Conservation (phyloP, 1,140 invertebrate species). For the Thaumatotibia leucotreta region DNA sequence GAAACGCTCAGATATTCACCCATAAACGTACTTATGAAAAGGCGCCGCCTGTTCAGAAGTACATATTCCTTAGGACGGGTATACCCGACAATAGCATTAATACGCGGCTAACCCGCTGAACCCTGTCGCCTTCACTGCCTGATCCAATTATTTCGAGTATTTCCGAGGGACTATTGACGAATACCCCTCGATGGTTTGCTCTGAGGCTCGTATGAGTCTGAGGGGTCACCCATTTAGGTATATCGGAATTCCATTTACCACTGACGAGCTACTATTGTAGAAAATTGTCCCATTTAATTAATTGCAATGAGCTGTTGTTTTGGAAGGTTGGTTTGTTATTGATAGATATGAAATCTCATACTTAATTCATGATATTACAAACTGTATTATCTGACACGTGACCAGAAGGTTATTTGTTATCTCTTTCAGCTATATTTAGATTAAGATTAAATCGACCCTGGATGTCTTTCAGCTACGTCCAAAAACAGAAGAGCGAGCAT, state of each 20-base stretch:
- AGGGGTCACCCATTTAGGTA: constrained; percentile 4
- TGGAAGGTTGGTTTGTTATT: not conserved
- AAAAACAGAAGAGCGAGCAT: too few relatives aligned
- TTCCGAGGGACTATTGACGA: constrained; percentile 13
- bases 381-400: too few relatives aligned
- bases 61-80: not conserved
- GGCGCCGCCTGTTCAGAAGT: not conserved
- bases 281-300: not conserved
- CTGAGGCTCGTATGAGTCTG: constrained; percentile 9
- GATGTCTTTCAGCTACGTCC: too few relatives aligned
- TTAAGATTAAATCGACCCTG: too few relatives aligned
- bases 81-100: not conserved
- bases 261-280: constrained; percentile 3
- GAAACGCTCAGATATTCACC: too few relatives aligned
- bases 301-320: not conserved
- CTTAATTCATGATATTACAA: too few relatives aligned
- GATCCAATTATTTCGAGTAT: constrained; percentile 13
- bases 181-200: not conserved
- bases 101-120: not conserved
- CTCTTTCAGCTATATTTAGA: too few relatives aligned
- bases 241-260: constrained; percentile 3
- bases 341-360: not conserved
- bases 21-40: too few relatives aligned
- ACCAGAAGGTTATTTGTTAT: too few relatives aligned
- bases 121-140: not conserved